A percentile compares a stretch with the other conserved stretches of the same genome.
phyloP scores from a whole-genome alignment of 2,797 vertebrate genomes.

The Sphenopsis melanotis region DNA sequence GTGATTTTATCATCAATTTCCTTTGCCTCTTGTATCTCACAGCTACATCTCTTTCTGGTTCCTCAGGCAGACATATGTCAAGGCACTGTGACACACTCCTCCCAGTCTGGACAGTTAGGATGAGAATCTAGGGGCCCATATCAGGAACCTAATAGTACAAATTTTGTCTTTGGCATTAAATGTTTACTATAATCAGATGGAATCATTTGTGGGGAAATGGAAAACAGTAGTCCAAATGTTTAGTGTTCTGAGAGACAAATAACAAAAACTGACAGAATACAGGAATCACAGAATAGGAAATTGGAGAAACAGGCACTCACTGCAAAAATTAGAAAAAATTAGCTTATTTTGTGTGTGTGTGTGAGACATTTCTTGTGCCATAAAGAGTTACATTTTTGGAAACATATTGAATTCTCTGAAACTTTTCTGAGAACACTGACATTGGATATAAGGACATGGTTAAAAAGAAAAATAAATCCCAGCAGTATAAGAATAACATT shows the following conservation, averaged over 20 bases:
- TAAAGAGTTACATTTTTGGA: not conserved
- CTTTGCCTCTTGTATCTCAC: not conserved
- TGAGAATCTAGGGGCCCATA: not conserved
- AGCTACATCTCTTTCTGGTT: not conserved
- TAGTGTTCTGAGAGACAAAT: not conserved
- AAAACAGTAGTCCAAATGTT: not conserved
- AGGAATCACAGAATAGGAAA: not conserved
- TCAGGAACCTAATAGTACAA: not conserved
- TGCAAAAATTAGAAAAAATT: not conserved
- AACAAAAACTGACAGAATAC: not conserved
- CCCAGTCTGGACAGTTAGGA: not conserved
- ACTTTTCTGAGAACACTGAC: not conserved
- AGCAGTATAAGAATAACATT: not conserved
- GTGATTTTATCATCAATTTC: not conserved
- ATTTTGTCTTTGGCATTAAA: not conserved
- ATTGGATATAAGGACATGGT: not conserved
- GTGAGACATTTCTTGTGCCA: not conserved
- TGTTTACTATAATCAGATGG: not conserved
- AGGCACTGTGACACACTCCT: not conserved
- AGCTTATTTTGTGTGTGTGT: not conserved
- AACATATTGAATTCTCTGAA: not conserved
- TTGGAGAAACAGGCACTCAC: not conserved
- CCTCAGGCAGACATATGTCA: not conserved
- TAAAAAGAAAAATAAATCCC: not conserved
- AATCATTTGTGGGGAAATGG: not conserved